Percentiles rank a stretch among this genome's conserved stretches.
phyloP scores from a whole-genome alignment of 2,797 vertebrate species.

The Cynopterus sphinx region DNA sequence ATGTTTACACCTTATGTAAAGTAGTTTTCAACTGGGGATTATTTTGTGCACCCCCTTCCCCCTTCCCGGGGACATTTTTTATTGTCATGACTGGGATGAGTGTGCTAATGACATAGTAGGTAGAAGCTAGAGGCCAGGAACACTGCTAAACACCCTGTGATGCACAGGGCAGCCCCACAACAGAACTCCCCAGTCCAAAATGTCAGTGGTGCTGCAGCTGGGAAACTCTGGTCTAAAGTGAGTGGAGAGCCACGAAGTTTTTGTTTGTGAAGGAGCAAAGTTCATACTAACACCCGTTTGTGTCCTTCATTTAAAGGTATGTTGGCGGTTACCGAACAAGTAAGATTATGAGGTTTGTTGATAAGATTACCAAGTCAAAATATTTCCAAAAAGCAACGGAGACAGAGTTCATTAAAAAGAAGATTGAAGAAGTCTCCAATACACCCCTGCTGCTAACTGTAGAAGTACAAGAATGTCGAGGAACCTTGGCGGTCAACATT shows the following conservation, averaged over 20 bases:
- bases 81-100: not conserved
- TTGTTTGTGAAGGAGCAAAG: not conserved
- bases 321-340: constrained; percentile 93
- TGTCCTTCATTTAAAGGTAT: constrained; percentile 83
- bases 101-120: not conserved
- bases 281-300: not conserved
- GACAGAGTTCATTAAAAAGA: constrained; percentile 98
- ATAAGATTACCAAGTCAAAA: constrained; percentile 98
- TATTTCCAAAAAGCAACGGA: constrained; percentile 99
- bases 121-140: not conserved
- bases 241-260: not conserved
- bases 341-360: constrained; percentile 98
- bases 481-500: constrained; percentile 95
- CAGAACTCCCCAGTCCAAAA: not conserved
- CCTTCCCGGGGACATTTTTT: not conserved
- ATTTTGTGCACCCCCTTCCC: not conserved
- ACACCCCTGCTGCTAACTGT: constrained; percentile 96
- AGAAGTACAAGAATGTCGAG: constrained; percentile 94
- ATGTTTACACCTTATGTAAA: not conserved
- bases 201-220: accelerated
- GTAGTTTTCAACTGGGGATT: not conserved
- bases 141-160: not conserved
- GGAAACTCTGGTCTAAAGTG: not conserved
- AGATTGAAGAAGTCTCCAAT: constrained; percentile 98
- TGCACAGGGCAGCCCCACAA: not conserved